These are phyloP conservation scores for Aricia agestis DNA, from an alignment of 1,140 invertebrate genomes.

Conservation along the genomic window DNA sequence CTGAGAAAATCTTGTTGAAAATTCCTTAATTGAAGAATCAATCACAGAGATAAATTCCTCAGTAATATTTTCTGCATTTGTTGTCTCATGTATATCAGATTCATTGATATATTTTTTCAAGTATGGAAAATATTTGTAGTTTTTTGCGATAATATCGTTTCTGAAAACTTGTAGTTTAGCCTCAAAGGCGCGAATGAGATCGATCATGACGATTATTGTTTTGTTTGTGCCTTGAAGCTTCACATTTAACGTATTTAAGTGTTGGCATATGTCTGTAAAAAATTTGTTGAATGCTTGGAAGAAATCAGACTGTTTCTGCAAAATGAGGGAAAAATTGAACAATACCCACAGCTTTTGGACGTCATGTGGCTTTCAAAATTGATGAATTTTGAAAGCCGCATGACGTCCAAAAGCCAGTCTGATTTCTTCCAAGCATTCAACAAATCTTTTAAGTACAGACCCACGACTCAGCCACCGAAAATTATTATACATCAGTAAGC, in stretches of 20 bases:
- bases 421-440: too few relatives aligned
- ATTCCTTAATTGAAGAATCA: constrained; percentile 39
- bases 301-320: too few relatives aligned
- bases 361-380: too few relatives aligned
- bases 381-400: too few relatives aligned
- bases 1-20: too few relatives aligned
- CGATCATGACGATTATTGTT: constrained; percentile 30
- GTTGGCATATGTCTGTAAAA: constrained; percentile 33
- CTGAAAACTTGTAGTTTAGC: constrained; percentile 36
- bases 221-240: constrained; percentile 37
- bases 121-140: constrained; percentile 33
- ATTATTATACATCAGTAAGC: too few relatives aligned
- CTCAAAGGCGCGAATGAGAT: constrained; percentile 26
- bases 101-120: constrained; percentile 29
- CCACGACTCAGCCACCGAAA: too few relatives aligned
- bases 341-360: too few relatives aligned
- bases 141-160: constrained; percentile 30
- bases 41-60: constrained; percentile 39
- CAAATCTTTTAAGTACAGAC: too few relatives aligned
- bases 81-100: constrained; percentile 28
- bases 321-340: too few relatives aligned
- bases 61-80: constrained; percentile 33
- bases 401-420: too few relatives aligned
- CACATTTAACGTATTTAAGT: constrained; percentile 37
- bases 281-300: too few relatives aligned